Evolutionary conservation across 2,888 invertebrate species (phyloP), one percentile per base, ranked within the genome.

Genomic region (Cactoblastis cactorum): DNA sequence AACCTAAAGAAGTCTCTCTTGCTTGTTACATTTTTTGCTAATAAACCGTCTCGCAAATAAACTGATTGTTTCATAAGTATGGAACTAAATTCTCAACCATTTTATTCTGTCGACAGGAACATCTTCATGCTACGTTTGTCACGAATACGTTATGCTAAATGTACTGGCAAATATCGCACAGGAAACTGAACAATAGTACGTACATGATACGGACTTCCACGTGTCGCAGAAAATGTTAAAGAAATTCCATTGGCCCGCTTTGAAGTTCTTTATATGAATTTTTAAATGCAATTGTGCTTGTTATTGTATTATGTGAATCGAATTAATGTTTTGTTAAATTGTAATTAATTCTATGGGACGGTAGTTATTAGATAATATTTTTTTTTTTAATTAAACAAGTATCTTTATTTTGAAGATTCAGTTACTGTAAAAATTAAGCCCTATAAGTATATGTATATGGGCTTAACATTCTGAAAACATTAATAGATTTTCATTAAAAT

Each of bases 81-180:
- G 11, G 28, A 28, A 34, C n/a, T 34, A 34, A 45, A 11, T 15
- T n/a, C 33, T 12, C 11, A 18, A n/a, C 18, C 22, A 22, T 22
- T 46, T 46, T 5, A 34, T 19, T 34, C 19, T 15, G 46, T 33
- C 24, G 41, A 41, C 41, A 14, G 6, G 12, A 43, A 9, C 28
- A 12, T 32, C 15, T 43, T 28, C 43, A 43, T 17, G 43, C 28
- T 43, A 43, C 43, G 43, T 34, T 46, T 46, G 46, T 18, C 12
- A 46, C 34, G 43, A 43, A 43, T 43, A 43, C 28, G 28, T 43
- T 43, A 43, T 43, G 43, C 11, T 43, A 43, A 43, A 43, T 43
- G 43, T 43, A 28, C 43, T 43, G 43, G 43, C 28, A 43, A 43
- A 43, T 43, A 43, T 43, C 43, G 43, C 15, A 1, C 28, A 32